Base-by-base conservation (phyloP, 2,797 vertebrate genomes). In the Sebastiscus albofasciatus region DNA sequence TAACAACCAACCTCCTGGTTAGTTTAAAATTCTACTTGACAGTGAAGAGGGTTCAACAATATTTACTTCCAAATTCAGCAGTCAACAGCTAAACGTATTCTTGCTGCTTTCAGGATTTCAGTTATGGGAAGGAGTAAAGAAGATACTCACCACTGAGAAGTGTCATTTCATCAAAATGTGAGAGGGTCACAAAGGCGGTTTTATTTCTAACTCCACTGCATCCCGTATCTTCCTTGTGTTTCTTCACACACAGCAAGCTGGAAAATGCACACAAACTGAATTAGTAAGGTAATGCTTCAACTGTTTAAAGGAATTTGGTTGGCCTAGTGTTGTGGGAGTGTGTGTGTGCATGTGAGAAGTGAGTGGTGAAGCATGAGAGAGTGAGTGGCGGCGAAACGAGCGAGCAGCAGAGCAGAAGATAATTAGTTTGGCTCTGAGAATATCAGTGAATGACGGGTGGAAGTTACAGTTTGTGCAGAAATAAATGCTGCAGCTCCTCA, bases 151-250 rank as follows among this genome's bases (percentile, higher is more conserved):
- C 98, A 14, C 84, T 98, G 67, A 99, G 94, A 74, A 99, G 97
- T 54, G 96, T 83, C 90, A 99, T 96, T 80, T 99, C 98, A 64
- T 96, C 96, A 90, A 99, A 99, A 1, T 96, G 90, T 5, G 96
- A 95, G 31, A 99, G 75, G 24, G 96, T 88, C 39, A 98, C 89
- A 87, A 97, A 99, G 0, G 96, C 95, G 0, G 97, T 97, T 94
- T 97, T 98, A 90, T 98, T 96, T 86, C 98, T 93, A 36, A 98
- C 85, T 31, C 98, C 98, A 0, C 92, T 98, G 91, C 98, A 99
- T 39, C 91, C 95, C 0, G 93, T 91, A 1, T 93, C 91, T 5
- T 94, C 91, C 88, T 99, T 99, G 87, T 99, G 98, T 72, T 94
- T 97, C 92, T 97, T 98, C 55, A 99, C 98, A 87, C 98, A 99